Evolutionary conservation across 2,797 vertebrate genomes (phyloP).

Genomic region (Rhabdophis nuchalis): DNA sequence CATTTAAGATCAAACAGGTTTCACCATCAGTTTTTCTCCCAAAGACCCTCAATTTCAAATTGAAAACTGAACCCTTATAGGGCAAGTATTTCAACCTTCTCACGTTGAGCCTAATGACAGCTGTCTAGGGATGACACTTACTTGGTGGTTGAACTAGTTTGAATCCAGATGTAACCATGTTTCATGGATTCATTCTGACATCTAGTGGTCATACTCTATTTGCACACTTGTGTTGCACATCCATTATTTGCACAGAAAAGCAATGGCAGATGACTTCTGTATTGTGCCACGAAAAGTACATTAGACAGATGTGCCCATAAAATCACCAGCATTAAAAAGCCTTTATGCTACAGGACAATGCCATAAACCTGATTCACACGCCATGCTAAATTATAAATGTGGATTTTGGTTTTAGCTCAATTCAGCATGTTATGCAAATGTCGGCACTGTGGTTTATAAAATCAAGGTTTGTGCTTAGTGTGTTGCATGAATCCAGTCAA

Average conservation of each 20-base stretch:
- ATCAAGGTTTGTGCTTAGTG: background rate
- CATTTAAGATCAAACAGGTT: background rate
- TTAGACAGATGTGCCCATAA: background rate
- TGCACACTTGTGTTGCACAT: background rate
- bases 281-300: background rate
- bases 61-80: background rate
- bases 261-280: background rate
- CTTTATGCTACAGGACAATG: background rate
- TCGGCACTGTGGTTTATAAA: background rate
- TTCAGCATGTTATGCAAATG: background rate
- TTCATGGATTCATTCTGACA: background rate
- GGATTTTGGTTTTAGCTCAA: background rate
- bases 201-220: background rate
- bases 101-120: background rate
- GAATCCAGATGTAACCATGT: background rate
- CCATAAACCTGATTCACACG: background rate
- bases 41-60: background rate
- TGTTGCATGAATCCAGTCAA: background rate
- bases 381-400: background rate
- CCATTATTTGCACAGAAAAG: background rate
- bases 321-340: background rate
- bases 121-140: background rate
- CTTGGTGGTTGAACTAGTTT: background rate
- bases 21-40: background rate
- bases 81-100: background rate